Conservation (phyloP, 1,140 invertebrate genomes). For the Drosophila bocqueti region DNA sequence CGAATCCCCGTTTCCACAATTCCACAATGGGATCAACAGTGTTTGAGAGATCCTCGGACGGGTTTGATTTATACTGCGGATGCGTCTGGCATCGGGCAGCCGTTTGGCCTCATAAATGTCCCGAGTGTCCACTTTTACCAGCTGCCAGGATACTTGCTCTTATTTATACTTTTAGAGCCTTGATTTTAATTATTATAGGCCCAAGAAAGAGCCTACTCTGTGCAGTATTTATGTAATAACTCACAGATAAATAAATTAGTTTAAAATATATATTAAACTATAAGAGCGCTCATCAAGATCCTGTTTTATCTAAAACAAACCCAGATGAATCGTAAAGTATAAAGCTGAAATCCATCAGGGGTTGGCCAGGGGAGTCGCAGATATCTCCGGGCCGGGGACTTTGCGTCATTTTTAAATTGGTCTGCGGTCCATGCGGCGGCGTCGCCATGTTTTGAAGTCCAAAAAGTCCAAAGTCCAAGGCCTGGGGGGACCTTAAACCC, state of each 20-base stretch:
- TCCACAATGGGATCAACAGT: slow-evolving; percentile 57
- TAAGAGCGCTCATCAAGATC: too few relatives aligned
- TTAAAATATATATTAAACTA: too few relatives aligned
- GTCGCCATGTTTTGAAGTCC: slow-evolving; percentile 38
- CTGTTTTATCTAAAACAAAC: neutral
- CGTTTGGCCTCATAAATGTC: slow-evolving; percentile 52
- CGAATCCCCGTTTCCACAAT: slow-evolving; percentile 29
- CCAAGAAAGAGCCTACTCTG: neutral
- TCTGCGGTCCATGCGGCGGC: slow-evolving; percentile 52
- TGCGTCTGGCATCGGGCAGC: slow-evolving; percentile 61
- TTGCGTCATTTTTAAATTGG: slow-evolving; percentile 52
- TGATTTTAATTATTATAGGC: neutral
- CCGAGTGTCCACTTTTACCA: slow-evolving; percentile 17
- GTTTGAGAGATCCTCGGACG: slow-evolving; percentile 34
- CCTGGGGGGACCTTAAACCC: slow-evolving; percentile 8
- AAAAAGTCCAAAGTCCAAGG: neutral
- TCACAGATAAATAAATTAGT: too few relatives aligned
- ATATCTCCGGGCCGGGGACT: neutral
- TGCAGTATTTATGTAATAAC: neutral
- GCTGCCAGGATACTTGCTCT: slow-evolving; percentile 16
- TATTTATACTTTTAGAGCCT: neutral
- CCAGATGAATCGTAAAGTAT: neutral
- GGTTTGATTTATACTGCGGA: slow-evolving; percentile 79
- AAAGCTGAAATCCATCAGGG: neutral
- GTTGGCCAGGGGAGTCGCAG: neutral